phyloP scores from a whole-genome alignment of 2,113 vertebrate genomes.

The Leptosomus discolor region DNA sequence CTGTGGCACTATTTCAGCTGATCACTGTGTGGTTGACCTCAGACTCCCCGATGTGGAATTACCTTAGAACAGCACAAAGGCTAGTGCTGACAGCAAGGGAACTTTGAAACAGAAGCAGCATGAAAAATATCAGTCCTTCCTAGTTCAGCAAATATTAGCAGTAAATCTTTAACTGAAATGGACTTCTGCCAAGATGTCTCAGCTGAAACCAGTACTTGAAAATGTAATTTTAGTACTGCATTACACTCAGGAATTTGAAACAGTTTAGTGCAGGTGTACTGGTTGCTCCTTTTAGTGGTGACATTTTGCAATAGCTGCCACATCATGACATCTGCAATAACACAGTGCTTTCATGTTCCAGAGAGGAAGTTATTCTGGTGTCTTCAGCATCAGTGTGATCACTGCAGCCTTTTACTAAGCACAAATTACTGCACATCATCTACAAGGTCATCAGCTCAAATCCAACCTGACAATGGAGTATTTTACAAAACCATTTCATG shows the following conservation, averaged over 20 bases:
- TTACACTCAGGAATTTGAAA: background rate
- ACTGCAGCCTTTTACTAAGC: background rate
- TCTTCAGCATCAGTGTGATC: background rate
- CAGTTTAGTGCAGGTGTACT: background rate
- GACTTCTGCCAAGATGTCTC: background rate
- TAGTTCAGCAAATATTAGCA: slow-evolving; percentile 22
- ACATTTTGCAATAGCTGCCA: background rate
- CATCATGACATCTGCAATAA: background rate
- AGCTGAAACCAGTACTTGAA: background rate
- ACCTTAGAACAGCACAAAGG: background rate
- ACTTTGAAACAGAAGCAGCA: background rate
- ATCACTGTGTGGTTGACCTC: background rate
- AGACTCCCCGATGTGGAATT: background rate
- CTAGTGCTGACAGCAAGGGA: background rate
- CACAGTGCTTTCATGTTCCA: background rate
- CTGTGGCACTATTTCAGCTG: background rate
- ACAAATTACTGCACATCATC: background rate
- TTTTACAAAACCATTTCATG: background rate
- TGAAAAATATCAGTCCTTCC: background rate
- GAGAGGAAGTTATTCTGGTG: background rate
- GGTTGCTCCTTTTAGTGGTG: background rate
- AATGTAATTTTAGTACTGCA: slow-evolving; percentile 7
- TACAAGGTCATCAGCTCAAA: background rate
- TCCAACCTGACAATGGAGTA: background rate
- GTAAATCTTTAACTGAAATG: slow-evolving; percentile 23